phyloP scores from a whole-genome alignment of 2,113 vertebrate species.

The Xiphorhynchus elegans region DNA sequence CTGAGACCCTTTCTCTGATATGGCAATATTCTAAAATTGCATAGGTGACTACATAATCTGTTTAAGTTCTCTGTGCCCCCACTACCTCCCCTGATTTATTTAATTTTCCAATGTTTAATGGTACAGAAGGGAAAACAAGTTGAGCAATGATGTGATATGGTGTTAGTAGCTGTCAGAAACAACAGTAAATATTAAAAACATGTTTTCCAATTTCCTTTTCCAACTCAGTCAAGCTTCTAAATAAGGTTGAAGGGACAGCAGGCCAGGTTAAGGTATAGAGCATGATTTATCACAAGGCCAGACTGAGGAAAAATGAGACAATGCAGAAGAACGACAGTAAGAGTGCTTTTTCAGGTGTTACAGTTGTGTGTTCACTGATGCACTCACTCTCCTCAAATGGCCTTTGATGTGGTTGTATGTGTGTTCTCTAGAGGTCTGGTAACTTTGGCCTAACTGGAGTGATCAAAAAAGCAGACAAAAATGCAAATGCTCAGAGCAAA shows the following conservation, averaged over 20 bases:
- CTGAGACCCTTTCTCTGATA: background rate
- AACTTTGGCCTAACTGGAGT: background rate
- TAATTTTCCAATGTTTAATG: background rate
- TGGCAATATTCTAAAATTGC: background rate
- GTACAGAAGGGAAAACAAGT: background rate
- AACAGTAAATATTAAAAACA: background rate
- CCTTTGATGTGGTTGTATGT: background rate
- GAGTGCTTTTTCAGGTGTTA: background rate
- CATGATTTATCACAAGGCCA: background rate
- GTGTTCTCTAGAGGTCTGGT: rapidly evolving
- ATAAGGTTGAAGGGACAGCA: background rate
- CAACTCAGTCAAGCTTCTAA: background rate
- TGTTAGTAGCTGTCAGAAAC: background rate
- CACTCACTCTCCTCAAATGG: background rate
- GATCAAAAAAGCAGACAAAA: background rate
- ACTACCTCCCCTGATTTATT: background rate
- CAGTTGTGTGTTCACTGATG: background rate
- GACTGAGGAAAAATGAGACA: background rate
- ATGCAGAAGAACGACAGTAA: background rate
- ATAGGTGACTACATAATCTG: background rate
- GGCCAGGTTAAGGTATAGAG: background rate
- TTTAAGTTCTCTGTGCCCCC: background rate
- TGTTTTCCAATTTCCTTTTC: background rate
- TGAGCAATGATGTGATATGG: background rate
- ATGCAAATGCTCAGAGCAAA: background rate